phyloP scores from a whole-genome alignment of 2,888 invertebrate genomes.

The Cylloceria caligata region DNA sequence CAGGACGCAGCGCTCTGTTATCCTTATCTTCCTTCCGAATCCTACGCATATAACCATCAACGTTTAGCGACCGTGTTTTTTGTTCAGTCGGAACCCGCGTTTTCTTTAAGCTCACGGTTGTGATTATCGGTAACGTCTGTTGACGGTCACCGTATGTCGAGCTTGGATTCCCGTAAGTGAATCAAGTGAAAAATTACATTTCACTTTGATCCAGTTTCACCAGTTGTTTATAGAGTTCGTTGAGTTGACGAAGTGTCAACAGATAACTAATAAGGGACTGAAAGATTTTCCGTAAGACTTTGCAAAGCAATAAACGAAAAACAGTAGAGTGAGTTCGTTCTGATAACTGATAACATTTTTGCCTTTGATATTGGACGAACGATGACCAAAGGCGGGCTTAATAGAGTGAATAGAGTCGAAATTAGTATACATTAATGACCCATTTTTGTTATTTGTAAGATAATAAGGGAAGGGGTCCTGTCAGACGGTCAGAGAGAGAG shows the following conservation, averaged over 20 bases:
- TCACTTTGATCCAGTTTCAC: not conserved
- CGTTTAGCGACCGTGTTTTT: not conserved
- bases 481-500: not conserved
- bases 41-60: not conserved
- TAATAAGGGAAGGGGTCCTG: constrained; percentile 22
- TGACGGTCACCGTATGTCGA: not conserved
- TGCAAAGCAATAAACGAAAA: no score
- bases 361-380: no score
- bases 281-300: no score
- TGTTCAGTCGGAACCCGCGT: constrained; percentile 10
- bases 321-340: no score
- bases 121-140: not conserved
- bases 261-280: no score
- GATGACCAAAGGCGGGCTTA: not conserved
- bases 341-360: no score
- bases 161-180: not conserved
- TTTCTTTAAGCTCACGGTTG: constrained; percentile 21
- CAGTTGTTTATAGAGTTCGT: not conserved
- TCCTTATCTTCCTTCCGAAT: constrained; percentile 27
- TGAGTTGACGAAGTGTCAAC: not conserved
- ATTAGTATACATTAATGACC: constrained; percentile 27
- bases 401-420: constrained; percentile 6
- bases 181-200: not conserved
- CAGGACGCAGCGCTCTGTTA: not conserved
- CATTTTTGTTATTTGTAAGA: constrained; percentile 37